phyloP scores from a whole-genome alignment of 1,140 invertebrate genomes.

The Drosophila sp. region DNA sequence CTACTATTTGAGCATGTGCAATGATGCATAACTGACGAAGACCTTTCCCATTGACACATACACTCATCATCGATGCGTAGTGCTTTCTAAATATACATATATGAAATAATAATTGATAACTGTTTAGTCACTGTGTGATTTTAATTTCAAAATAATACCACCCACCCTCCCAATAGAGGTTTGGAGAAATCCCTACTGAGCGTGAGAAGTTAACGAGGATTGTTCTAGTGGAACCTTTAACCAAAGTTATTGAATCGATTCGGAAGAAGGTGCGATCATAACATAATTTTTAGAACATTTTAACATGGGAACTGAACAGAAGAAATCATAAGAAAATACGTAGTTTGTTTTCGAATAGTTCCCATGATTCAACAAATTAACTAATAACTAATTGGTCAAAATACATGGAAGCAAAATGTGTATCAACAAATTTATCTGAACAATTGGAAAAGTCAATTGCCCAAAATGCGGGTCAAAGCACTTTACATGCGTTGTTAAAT shows the following conservation, averaged over 20 bases:
- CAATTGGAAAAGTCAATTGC: background rate
- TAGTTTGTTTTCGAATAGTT: background rate
- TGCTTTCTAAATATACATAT: background rate
- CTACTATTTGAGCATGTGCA: constrained; percentile 9
- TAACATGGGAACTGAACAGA: constrained; percentile 11
- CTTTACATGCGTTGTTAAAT: too few relatives aligned
- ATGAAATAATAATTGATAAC: constrained; percentile 59
- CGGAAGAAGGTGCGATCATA: constrained; percentile 2
- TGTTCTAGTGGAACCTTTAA: constrained; percentile 16
- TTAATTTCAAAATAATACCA: constrained; percentile 3
- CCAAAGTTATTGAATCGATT: constrained; percentile 1
- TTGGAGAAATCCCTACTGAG: background rate
- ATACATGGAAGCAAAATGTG: background rate
- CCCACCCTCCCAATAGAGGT: background rate
- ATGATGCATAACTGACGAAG: background rate
- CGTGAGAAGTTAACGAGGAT: constrained; percentile 16
- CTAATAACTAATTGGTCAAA: background rate
- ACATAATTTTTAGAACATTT: background rate
- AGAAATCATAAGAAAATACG: background rate
- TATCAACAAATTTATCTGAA: background rate
- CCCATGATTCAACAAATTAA: background rate
- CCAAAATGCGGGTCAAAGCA: background rate
- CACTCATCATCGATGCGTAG: constrained; percentile 12
- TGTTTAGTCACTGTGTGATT: constrained; percentile 63
- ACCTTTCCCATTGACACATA: constrained; percentile 1